Conservation (phyloP, 2,888 invertebrate genomes). For the Cheiracanthium punctorium region DNA sequence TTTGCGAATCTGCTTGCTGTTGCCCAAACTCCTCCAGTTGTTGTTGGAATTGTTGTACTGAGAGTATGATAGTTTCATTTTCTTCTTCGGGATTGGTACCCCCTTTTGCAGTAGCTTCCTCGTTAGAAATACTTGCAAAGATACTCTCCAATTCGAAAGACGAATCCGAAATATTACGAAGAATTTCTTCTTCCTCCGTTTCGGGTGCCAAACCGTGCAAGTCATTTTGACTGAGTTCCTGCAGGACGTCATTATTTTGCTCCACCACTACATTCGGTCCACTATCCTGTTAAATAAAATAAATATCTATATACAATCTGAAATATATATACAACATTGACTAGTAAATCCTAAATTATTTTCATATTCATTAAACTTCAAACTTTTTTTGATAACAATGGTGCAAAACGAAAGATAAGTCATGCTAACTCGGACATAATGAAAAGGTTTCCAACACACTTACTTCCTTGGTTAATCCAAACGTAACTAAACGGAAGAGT, state of each 20-base stretch:
- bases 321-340: no score
- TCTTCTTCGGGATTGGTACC: conserved; percentile 15
- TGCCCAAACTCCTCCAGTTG: conserved; percentile 37
- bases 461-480: no score
- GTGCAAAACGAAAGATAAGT: no score
- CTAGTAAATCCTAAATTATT: no score
- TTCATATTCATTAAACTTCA: no score
- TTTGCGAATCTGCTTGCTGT: neutral
- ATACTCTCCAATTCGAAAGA: conserved; percentile 87
- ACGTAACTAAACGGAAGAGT: no score
- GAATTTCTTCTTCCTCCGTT: conserved; percentile 85
- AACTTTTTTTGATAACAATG: no score
- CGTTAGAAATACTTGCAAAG: conserved; percentile 74
- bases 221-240: conserved; percentile 85
- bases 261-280: conserved; percentile 71
- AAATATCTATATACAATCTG: no score
- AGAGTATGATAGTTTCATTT: conserved; percentile 28
- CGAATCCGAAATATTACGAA: conserved; percentile 88
- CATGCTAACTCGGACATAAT: no score
- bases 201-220: conserved; percentile 82
- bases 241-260: conserved; percentile 77
- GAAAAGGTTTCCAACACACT: no score
- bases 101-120: conserved; percentile 14
- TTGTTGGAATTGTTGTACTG: conserved; percentile 34
- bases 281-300: conserved; percentile 67